Percentiles rank a stretch among this genome's conserved stretches.
phyloP scores from a whole-genome alignment of 2,113 vertebrate genomes.

The Misgurnus mizolepis region DNA sequence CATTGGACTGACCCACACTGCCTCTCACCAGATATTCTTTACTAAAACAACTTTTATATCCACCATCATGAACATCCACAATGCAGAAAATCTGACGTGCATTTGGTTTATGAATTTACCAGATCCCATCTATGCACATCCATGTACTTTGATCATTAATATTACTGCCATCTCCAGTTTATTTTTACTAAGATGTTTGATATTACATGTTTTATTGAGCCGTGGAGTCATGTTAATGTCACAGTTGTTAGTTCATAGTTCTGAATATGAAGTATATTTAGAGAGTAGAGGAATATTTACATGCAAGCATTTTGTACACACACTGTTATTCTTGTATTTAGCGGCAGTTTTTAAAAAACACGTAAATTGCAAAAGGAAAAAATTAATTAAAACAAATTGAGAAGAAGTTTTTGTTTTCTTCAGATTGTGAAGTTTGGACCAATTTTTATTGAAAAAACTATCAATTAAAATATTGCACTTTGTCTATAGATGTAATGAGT shows the following conservation, averaged over 20 bases:
- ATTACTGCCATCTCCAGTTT: slow-evolving; percentile 69
- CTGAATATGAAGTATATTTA: slow-evolving; percentile 85
- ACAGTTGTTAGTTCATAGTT: slow-evolving; percentile 67
- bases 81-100: slow-evolving; percentile 63
- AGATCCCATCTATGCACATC: slow-evolving; percentile 89
- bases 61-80: slow-evolving; percentile 49
- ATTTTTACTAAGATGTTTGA: slow-evolving; percentile 85
- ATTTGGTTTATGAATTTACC: slow-evolving; percentile 85
- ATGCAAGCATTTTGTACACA: slow-evolving; percentile 90
- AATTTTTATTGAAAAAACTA: slow-evolving; percentile 77
- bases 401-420: slow-evolving; percentile 71
- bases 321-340: slow-evolving; percentile 79
- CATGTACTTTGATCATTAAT: slow-evolving; percentile 83
- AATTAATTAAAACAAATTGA: slow-evolving; percentile 65
- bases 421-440: slow-evolving; percentile 78
- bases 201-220: slow-evolving; percentile 92
- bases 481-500: slow-evolving; percentile 17
- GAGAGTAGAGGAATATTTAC: slow-evolving; percentile 83
- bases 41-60: slow-evolving; percentile 35
- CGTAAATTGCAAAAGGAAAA: slow-evolving; percentile 57
- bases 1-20: slow-evolving; percentile 48
- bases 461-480: slow-evolving; percentile 81
- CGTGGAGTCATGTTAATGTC: slow-evolving; percentile 86
- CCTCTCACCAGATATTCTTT: slow-evolving; percentile 53
- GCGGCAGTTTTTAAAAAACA: slow-evolving; percentile 78